Evolutionary conservation across 64 coral and sea anemone genomes (phyloP).

Genomic region (Stichodactyla helianthus): DNA sequence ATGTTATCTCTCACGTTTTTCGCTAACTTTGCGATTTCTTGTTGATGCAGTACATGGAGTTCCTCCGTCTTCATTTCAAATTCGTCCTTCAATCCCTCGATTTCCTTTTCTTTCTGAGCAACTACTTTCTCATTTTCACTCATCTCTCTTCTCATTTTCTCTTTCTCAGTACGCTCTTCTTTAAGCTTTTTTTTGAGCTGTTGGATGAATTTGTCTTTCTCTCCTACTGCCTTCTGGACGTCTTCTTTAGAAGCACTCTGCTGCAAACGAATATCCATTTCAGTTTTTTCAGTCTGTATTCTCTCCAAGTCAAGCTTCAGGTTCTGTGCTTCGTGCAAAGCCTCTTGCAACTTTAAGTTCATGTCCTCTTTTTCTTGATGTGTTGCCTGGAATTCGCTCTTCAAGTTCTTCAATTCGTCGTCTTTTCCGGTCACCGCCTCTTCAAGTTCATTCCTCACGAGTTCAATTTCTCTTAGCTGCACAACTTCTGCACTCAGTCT

Average conservation of each 20-base stretch:
- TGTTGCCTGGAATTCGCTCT: constrained; percentile 4
- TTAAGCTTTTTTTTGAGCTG: constrained; percentile 54
- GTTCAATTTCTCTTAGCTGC: constrained; percentile 17
- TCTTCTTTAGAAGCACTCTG: constrained; percentile 45
- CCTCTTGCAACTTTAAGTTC: constrained; percentile 37
- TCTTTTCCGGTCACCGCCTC: constrained; percentile 15
- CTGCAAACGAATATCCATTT: constrained; percentile 49
- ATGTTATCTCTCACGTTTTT: background rate
- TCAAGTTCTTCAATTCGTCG: constrained; percentile 13
- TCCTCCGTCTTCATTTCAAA: constrained; percentile 11
- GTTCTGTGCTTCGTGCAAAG: constrained; percentile 37
- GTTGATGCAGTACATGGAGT: background rate
- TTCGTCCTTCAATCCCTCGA: constrained; percentile 1
- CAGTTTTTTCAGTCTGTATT: constrained; percentile 45
- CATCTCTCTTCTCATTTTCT: constrained; percentile 37
- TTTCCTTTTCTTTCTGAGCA: constrained; percentile 36
- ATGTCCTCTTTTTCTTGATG: constrained; percentile 38
- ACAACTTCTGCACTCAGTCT: constrained; percentile 15
- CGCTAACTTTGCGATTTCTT: background rate
- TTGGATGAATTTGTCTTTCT: constrained; percentile 51
- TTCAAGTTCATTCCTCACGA: constrained; percentile 8
- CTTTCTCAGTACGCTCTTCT: constrained; percentile 49
- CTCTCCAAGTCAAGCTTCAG: constrained; percentile 47
- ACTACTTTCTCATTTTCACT: constrained; percentile 24
- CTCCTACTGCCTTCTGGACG: constrained; percentile 36